Percentiles rank a stretch among this genome's conserved stretches.
Evolutionary conservation across 2,113 vertebrate species (phyloP).

Genomic region (Eulemur rufifrons): DNA sequence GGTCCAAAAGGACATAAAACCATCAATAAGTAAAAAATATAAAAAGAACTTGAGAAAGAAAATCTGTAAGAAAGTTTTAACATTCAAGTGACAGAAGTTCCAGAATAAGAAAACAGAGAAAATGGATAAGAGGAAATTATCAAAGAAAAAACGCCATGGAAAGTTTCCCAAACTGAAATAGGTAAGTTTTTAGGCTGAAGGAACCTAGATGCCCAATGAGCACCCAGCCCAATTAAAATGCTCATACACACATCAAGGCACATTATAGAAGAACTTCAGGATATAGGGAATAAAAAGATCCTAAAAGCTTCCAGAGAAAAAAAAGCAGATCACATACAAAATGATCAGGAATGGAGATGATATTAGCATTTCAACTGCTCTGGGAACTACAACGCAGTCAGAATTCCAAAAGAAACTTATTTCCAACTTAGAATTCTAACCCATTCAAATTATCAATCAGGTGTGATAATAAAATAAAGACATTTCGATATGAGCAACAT

Average conservation of each 20-base stretch:
- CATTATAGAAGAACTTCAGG: neutral
- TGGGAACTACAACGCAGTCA: neutral
- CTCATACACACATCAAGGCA: neutral
- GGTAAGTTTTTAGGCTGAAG: neutral
- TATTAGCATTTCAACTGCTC: neutral
- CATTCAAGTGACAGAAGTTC: neutral
- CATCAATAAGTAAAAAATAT: neutral
- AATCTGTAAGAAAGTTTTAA: neutral
- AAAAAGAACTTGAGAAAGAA: neutral
- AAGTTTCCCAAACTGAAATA: neutral
- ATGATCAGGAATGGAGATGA: neutral
- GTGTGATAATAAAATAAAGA: neutral
- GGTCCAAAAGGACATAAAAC: neutral
- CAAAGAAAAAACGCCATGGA: neutral
- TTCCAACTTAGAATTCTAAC: neutral
- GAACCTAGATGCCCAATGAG: neutral
- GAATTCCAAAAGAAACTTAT: neutral
- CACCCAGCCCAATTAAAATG: neutral
- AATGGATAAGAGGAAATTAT: neutral
- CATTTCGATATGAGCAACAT: neutral
- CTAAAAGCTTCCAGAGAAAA: conserved; percentile 2
- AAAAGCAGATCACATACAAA: neutral
- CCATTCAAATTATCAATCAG: neutral
- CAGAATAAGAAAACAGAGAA: neutral
- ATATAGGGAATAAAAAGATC: neutral